Percentiles rank a stretch among this genome's conserved stretches.
phyloP scores from a whole-genome alignment of 2,888 invertebrate species.

The Pecten maximus region DNA sequence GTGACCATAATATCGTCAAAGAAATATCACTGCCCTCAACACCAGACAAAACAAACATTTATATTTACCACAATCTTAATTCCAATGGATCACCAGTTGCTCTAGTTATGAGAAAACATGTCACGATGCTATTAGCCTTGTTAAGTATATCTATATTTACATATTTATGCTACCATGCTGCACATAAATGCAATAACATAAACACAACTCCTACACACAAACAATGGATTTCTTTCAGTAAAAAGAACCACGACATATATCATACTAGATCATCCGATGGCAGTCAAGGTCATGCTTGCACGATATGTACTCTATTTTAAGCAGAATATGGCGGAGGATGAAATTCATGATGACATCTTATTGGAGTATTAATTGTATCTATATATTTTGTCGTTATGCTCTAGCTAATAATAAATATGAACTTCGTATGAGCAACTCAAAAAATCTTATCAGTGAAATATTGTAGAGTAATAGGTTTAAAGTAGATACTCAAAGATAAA shows the following conservation, averaged over 20 bases:
- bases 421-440: too few species aligned
- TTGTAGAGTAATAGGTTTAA: too few species aligned
- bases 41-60: too few species aligned
- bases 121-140: neutral
- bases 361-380: too few species aligned
- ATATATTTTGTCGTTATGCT: too few species aligned
- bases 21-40: too few species aligned
- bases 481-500: too few species aligned
- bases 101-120: neutral
- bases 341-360: neutral
- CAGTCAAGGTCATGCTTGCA: neutral
- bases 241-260: neutral
- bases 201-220: neutral
- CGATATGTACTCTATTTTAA: neutral
- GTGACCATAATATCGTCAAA: too few species aligned
- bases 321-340: neutral
- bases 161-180: neutral
- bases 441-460: too few species aligned
- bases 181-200: neutral
- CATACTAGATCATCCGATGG: neutral
- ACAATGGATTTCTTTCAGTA: conserved; percentile 5
- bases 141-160: neutral
- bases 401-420: too few species aligned
- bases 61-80: neutral
- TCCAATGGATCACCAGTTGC: neutral